Evolutionary conservation across 92 coral and sea anemone genomes (phyloP), one percentile per base, ranked within the genome.

Genomic region (Hydrozoanthus gracilis): DNA sequence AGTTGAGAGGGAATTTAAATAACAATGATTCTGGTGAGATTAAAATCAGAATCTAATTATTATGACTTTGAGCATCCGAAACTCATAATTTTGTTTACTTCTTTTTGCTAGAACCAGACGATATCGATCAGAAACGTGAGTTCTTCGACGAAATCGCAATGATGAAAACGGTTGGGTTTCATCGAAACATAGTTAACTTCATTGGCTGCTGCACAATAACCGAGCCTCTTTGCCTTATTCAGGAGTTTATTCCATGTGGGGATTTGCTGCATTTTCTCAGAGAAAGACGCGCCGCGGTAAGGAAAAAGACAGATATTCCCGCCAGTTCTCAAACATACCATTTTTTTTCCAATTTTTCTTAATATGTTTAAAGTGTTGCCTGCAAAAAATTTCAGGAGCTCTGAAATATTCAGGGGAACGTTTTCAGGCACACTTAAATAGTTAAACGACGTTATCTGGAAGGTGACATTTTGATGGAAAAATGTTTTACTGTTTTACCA

Each of bases 81-180:
- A 51, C 7, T 10, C 8, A 9, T 11, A 35, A 4, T 4, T 44
- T n/a, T 47, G 14, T 12, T 47, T 48, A 16, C 10, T 20, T 14
- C 6, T 65, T 65, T 2, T 20, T 8, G 11, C 20, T 11, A 80
- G 85, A 80, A n/a, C 85, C 85, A 18, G 60, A 80, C 14, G 85
- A 80, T 64, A 18, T 49, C 5, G 85, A 80, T 48, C 85, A 80
- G 13, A 80, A 65, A 11, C 8, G 73, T 45, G 85, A 80, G 45
- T 80, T 80, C 49, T 46, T 80, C 48, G 85, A 80, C 44, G 85
- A 80, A 52, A 80, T 80, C 58, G 75, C 69, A 47, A 80, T 80
- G 73, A 65, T 80, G 85, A 80, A 80, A 80, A 8, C 85, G 13
- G 85, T 80, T 49, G 85, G 85, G 17, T 80, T 62, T 62, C 85